Evolutionary conservation across 2,888 invertebrate genomes (phyloP), one percentile per base, ranked within the genome.

Genomic region (Charanyca ferruginea): DNA sequence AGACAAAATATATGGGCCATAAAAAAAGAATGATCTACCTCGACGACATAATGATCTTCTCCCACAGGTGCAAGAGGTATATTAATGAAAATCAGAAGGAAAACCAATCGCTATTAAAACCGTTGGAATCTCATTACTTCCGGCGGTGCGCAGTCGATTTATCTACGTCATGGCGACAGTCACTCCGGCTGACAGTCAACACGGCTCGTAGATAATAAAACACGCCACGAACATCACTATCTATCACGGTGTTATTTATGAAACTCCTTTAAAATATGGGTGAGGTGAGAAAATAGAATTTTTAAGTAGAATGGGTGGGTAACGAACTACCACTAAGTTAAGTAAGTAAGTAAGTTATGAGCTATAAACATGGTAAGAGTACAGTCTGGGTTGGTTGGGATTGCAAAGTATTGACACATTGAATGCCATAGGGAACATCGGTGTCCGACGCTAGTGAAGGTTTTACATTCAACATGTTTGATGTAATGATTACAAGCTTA

Each of bases 131-230:
- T 86, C 83, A 81, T 87, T 81, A 84, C 86, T 84, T 84, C 78
- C 77, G 77, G 62, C 75, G 79, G 70, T 65, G 68, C 78, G 82
- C 83, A 87, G 83, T 67, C 82, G 74, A 89, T 91, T 89, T 89
- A 88, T 90, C 90, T 86, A 82, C 83, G 87, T 89, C 86, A 80
- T 78, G 79, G 84, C 75, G 84, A 83, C 83, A 83, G 83, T 80
- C 84, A 81, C 83, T 81, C 77, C 77, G 42, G 71, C 62, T 70
- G 81, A 88, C 89, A 85, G 78, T 74, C 79, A 78, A 84, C 85
- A 85, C 70, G 73, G 83, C 75, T 70, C 69, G 77, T 71, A 83
- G 88, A 89, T 90, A 90, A 89, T 89, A 89, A 88, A 89, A 87
- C 88, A 87, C 85, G 86, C 86, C 80, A 81, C 73, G 64, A 77